Evolutionary conservation across 1,140 invertebrate species (phyloP).

Genomic region (Steinernema khuongi): DNA sequence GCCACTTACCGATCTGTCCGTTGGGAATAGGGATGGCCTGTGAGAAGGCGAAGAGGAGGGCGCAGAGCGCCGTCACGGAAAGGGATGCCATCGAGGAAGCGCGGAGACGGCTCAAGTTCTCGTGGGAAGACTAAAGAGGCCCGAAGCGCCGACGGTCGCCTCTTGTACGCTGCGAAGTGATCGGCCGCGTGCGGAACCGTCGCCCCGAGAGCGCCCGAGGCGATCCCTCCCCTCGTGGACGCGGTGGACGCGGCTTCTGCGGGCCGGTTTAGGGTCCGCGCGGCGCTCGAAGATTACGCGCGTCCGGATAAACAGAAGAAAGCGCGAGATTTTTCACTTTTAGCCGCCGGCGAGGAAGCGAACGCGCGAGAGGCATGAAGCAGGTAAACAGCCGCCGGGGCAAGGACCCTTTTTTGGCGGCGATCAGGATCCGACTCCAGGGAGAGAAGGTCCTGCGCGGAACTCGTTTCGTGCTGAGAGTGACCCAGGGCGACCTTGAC

Average conservation of each 20-base stretch:
- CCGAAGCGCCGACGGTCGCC: slow-evolving; percentile 10
- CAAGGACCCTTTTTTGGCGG: neutral
- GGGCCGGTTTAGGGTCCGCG: neutral
- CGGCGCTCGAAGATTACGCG: slow-evolving; percentile 13
- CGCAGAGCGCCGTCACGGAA: neutral
- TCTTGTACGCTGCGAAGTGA: slow-evolving; percentile 10
- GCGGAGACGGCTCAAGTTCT: neutral
- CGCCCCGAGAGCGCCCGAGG: slow-evolving; percentile 11
- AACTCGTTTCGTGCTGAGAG: too few species aligned
- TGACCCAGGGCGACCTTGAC: slow-evolving; percentile 4
- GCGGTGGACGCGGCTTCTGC: neutral
- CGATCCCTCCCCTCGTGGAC: neutral
- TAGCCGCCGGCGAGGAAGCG: neutral
- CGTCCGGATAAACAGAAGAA: slow-evolving; percentile 13
- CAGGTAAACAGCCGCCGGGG: neutral
- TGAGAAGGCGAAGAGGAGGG: neutral
- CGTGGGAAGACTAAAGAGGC: slow-evolving; percentile 8
- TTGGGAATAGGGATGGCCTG: neutral
- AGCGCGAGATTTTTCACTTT: slow-evolving; percentile 13
- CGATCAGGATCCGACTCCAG: too few species aligned
- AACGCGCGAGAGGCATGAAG: neutral
- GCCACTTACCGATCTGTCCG: neutral
- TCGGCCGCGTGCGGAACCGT: slow-evolving; percentile 5
- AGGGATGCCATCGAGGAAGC: neutral
- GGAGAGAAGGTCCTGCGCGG: too few species aligned